Conservation (phyloP, 2,113 vertebrate species). For the Menidia beryllina region DNA sequence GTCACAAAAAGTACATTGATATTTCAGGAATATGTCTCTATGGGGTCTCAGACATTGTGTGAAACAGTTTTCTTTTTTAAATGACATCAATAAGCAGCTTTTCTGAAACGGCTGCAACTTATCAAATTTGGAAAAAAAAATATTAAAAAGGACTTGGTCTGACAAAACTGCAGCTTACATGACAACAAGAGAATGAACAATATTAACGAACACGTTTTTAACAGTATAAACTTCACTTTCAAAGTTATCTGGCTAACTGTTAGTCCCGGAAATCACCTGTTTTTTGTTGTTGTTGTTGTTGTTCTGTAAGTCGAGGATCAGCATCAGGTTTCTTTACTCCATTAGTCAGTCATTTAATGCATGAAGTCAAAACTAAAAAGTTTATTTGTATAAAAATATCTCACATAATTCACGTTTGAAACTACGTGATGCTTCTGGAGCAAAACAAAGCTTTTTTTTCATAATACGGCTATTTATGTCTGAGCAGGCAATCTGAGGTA, state of each 20-base stretch:
- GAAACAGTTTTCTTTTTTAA: slow-evolving; percentile 6
- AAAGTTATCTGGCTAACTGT: slow-evolving; percentile 17
- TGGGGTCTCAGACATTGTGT: neutral
- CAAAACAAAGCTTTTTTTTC: slow-evolving; percentile 39
- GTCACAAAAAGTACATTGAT: slow-evolving; percentile 20
- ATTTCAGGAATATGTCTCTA: neutral
- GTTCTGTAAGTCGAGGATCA: too few relatives aligned
- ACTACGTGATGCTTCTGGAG: too few relatives aligned
- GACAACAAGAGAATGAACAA: slow-evolving; percentile 14
- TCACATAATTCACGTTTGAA: neutral
- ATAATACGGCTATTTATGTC: slow-evolving; percentile 36
- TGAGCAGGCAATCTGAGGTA: slow-evolving; percentile 53
- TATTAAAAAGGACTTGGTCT: neutral
- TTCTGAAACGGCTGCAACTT: neutral
- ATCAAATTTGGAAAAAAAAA: neutral
- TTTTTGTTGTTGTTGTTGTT: too few relatives aligned
- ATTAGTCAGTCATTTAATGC: neutral
- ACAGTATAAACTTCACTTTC: slow-evolving; percentile 22
- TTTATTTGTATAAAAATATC: neutral
- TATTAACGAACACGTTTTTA: slow-evolving; percentile 10
- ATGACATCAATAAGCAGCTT: slow-evolving; percentile 8
- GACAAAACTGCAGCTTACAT: slow-evolving; percentile 15
- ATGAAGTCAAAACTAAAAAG: neutral
- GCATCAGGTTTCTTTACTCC: neutral
- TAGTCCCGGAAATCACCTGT: slow-evolving; percentile 3